Evolutionary conservation across 2,113 vertebrate genomes (phyloP).

Genomic region (Dryoscopus gambensis): DNA sequence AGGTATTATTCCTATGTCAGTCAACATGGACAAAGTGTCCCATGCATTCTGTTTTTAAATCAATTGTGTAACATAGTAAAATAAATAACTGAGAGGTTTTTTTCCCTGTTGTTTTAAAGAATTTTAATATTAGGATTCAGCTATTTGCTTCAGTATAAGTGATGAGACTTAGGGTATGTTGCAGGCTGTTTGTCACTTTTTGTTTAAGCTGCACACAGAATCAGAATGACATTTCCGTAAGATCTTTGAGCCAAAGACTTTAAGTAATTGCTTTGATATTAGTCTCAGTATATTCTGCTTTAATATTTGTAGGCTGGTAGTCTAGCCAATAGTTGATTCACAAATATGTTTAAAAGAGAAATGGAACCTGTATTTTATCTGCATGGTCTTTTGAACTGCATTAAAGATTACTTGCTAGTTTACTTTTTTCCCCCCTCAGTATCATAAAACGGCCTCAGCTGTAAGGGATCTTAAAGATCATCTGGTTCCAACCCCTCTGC

Average conservation of each 20-base stretch:
- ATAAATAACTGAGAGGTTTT: not conserved
- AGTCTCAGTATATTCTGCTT: not conserved
- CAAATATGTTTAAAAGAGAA: not conserved
- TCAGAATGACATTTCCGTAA: not conserved
- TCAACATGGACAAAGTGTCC: not conserved
- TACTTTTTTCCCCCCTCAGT: not conserved
- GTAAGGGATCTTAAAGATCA: not conserved
- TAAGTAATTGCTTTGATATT: not conserved
- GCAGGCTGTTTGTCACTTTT: not conserved
- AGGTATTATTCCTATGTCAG: too few species aligned
- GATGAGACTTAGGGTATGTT: not conserved
- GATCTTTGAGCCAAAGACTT: not conserved
- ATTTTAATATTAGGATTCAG: not conserved
- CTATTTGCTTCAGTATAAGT: not conserved
- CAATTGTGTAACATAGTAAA: not conserved
- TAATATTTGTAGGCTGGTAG: not conserved
- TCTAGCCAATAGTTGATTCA: not conserved
- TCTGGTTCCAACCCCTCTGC: not conserved
- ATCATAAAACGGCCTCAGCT: too few species aligned
- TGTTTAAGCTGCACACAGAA: not conserved
- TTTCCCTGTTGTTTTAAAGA: not conserved
- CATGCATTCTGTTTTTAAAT: not conserved
- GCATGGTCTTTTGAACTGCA: not conserved
- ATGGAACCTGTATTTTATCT: not conserved
- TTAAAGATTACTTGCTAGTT: not conserved